Conservation (phyloP, 2,113 vertebrate genomes). For the Excalfactoria chinensis region DNA sequence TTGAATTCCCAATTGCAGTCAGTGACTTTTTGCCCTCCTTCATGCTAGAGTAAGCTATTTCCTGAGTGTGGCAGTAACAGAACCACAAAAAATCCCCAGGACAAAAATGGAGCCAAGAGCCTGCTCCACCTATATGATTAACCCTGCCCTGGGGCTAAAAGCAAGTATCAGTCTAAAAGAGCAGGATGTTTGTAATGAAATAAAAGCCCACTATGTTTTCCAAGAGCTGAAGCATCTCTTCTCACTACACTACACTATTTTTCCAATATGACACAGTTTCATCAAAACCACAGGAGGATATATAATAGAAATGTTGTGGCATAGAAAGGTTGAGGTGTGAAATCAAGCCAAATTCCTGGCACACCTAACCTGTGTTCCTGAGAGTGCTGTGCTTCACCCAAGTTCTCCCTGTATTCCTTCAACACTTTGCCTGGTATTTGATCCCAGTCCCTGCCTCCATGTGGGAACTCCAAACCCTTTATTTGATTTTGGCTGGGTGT, state of each 20-base stretch:
- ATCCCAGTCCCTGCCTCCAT: background rate
- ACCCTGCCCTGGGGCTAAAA: background rate
- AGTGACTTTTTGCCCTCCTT: background rate
- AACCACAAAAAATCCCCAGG: conserved; percentile 17
- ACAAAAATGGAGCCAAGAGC: background rate
- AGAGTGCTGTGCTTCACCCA: background rate
- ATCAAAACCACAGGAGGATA: fast-evolving
- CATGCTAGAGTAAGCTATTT: background rate
- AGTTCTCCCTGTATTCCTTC: background rate
- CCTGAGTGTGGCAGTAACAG: background rate
- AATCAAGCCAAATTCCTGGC: background rate
- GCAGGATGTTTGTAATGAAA: background rate
- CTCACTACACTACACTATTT: background rate
- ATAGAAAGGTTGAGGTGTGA: fast-evolving
- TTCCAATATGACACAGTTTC: background rate
- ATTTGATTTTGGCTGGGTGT: background rate
- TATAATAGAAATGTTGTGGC: fast-evolving
- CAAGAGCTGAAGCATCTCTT: background rate
- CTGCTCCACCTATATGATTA: background rate
- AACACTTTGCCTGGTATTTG: background rate
- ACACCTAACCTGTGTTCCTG: background rate
- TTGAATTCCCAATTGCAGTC: background rate
- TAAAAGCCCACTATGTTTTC: background rate
- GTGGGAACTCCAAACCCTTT: background rate
- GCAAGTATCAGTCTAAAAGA: background rate